Evolutionary conservation across 2,888 invertebrate species (phyloP).

Genomic region (Orthosia gracilis): DNA sequence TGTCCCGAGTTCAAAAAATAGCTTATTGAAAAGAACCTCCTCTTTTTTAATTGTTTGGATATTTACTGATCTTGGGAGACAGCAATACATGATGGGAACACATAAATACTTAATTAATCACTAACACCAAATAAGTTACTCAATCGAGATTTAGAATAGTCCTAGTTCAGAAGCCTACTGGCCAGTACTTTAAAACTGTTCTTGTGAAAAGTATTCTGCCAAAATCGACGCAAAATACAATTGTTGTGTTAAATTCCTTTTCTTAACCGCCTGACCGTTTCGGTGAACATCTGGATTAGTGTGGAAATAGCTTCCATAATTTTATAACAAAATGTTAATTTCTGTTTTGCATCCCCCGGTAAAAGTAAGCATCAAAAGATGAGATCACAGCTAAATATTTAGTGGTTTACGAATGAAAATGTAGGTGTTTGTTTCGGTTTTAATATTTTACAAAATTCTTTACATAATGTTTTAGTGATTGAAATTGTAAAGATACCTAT

Average conservation of each 20-base stretch:
- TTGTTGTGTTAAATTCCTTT: too few relatives aligned
- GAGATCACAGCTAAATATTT: not conserved
- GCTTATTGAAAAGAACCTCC: not conserved
- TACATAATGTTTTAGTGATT: not conserved
- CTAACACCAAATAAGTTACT: not conserved
- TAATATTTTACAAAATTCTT: not conserved
- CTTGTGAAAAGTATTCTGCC: not conserved
- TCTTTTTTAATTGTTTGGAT: slow-evolving; percentile 1
- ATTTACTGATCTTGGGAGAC: slow-evolving; percentile 26
- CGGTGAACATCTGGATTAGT: not conserved
- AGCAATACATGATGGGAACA: slow-evolving; percentile 3
- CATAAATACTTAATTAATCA: slow-evolving; percentile 3
- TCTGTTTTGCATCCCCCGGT: not conserved
- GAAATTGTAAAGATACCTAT: not conserved
- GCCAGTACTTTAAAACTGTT: not conserved
- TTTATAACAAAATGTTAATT: not conserved
- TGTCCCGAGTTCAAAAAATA: slow-evolving; percentile 21
- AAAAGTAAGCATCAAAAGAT: slow-evolving; percentile 1
- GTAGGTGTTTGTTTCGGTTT: not conserved
- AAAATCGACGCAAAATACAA: not conserved
- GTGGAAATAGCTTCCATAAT: not conserved
- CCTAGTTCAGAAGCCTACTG: not conserved
- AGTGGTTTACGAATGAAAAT: not conserved
- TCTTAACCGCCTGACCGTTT: not conserved
- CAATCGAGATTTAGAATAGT: not conserved